These are phyloP conservation scores for Hyphantria cunea DNA, from an alignment of 1,140 invertebrate species.

Conservation along the genomic window DNA sequence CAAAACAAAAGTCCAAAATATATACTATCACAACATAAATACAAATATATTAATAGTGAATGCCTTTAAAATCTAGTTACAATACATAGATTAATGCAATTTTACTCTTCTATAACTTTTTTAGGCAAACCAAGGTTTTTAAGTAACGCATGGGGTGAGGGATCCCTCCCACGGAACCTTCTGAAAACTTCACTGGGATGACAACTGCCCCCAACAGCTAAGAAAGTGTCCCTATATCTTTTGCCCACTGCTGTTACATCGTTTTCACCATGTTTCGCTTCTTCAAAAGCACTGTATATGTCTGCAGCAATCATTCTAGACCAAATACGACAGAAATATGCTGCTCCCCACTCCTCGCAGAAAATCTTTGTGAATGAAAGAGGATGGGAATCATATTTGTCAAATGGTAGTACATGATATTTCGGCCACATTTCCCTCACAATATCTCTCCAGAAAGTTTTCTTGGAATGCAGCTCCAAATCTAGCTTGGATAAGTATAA, in stretches of 20 bases:
- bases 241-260: constrained; percentile 82
- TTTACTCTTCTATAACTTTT: constrained; percentile 57
- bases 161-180: constrained; percentile 94
- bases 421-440: constrained; percentile 89
- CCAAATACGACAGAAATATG: constrained; percentile 91
- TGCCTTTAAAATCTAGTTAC: constrained; percentile 36
- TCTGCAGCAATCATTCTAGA: constrained; percentile 95
- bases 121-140: constrained; percentile 83
- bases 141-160: constrained; percentile 91
- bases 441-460: constrained; percentile 91
- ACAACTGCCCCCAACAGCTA: constrained; percentile 91
- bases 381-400: constrained; percentile 90
- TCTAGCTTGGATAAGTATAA: constrained; percentile 93
- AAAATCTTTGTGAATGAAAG: constrained; percentile 90
- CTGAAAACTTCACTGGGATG: constrained; percentile 93
- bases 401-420: constrained; percentile 87
- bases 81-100: constrained; percentile 39
- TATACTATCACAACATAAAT: constrained; percentile 31
- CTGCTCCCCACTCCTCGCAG: constrained; percentile 87
- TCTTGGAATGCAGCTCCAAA: constrained; percentile 90
- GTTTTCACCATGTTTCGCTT: constrained; percentile 82
- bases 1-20: constrained; percentile 5
- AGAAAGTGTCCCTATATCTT: constrained; percentile 92
- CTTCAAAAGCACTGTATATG: constrained; percentile 91
- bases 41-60: constrained; percentile 39